Percentiles rank a stretch among this genome's conserved stretches.
These are phyloP conservation scores for Delphinus delphis DNA, from an alignment of 2,113 vertebrate genomes.

Conservation along the genomic window DNA sequence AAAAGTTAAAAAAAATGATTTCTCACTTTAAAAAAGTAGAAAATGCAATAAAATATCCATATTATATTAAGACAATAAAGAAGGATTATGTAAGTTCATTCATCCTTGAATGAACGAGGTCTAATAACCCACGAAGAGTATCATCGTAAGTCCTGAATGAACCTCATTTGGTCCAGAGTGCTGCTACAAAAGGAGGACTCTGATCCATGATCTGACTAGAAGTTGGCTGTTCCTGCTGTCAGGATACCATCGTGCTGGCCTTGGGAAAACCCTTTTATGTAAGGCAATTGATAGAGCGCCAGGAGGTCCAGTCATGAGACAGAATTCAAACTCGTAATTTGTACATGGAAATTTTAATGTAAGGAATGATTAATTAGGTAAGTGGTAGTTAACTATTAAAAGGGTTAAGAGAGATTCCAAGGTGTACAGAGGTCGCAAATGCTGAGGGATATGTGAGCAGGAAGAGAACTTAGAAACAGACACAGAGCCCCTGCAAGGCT, in stretches of 20 bases:
- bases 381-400: neutral
- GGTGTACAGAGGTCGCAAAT: neutral
- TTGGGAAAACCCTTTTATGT: neutral
- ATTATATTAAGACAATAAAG: neutral
- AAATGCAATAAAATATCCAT: no score
- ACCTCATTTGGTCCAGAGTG: neutral
- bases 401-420: neutral
- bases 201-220: neutral
- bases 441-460: neutral
- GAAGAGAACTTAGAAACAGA: neutral
- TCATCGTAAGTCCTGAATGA: neutral
- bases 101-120: neutral
- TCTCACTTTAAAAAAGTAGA: no score
- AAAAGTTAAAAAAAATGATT: no score
- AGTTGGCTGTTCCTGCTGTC: neutral
- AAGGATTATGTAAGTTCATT: neutral
- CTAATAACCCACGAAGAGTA: neutral
- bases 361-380: neutral
- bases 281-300: neutral
- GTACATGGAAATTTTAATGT: neutral
- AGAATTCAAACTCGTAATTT: neutral
- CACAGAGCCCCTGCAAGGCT: neutral
- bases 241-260: neutral
- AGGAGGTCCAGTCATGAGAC: neutral
- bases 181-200: neutral